Evolutionary conservation across 1,140 invertebrate genomes (phyloP).

Genomic region (Mactra quadrangularis): DNA sequence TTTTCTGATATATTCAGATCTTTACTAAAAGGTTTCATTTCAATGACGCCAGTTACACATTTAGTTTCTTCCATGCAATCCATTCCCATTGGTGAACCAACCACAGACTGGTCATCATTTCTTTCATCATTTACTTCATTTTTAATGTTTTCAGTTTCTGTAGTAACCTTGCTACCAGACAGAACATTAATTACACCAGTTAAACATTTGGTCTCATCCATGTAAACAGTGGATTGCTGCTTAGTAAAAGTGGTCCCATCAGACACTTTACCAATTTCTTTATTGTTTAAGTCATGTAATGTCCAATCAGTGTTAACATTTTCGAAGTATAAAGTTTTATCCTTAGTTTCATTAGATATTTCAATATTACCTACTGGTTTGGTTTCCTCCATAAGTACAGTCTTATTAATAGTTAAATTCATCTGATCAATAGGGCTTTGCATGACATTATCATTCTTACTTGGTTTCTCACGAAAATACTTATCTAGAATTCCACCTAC

Average conservation of each 20-base stretch:
- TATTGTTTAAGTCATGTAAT: slow-evolving; percentile 10
- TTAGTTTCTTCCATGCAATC: slow-evolving; percentile 16
- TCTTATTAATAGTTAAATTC: slow-evolving; percentile 12
- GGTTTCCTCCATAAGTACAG: slow-evolving; percentile 41
- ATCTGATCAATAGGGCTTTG: slow-evolving; percentile 15
- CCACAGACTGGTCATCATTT: neutral
- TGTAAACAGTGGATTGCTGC: neutral
- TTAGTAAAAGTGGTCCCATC: slow-evolving; percentile 6
- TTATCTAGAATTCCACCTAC: slow-evolving; percentile 22
- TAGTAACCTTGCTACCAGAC: neutral
- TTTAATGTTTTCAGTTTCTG: neutral
- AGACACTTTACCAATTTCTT: neutral
- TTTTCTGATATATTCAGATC: too few species aligned
- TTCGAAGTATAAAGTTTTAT: slow-evolving; percentile 29
- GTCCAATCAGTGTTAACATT: slow-evolving; percentile 20
- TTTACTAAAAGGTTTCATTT: too few species aligned
- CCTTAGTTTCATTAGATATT: slow-evolving; percentile 29
- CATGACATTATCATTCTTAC: neutral
- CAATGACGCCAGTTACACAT: neutral
- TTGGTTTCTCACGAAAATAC: neutral
- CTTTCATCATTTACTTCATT: slow-evolving; percentile 5
- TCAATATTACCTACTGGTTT: slow-evolving; percentile 14
- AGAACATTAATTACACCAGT: slow-evolving; percentile 9
- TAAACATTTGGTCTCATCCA: slow-evolving; percentile 39
- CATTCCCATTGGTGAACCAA: neutral